Evolutionary conservation across 2,888 invertebrate genomes (phyloP).

Genomic region (Uropetala carovei): DNA sequence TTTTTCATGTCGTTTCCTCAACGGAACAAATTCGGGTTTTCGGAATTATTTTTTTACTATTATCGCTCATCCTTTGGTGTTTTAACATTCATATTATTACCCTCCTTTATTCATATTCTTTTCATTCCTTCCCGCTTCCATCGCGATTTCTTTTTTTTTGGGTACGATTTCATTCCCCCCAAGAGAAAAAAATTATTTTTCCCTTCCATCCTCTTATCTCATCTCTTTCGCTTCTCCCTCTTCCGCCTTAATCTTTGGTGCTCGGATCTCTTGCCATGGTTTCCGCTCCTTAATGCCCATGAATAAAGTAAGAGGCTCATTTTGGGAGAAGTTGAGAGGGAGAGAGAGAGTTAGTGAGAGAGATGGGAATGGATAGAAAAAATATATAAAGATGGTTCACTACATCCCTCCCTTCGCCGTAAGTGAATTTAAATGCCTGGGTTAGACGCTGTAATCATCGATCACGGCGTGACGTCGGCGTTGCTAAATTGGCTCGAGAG

Average conservation of each 20-base stretch:
- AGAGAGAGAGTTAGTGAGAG: neutral
- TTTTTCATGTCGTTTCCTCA: too few relatives aligned
- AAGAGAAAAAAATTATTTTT: neutral
- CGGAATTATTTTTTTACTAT: too few relatives aligned
- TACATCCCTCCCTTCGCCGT: neutral
- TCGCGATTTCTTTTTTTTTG: neutral
- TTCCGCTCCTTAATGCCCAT: conserved; percentile 28
- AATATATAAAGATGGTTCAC: neutral
- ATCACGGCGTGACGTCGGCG: neutral
- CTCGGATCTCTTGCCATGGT: conserved; percentile 11
- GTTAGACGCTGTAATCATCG: neutral
- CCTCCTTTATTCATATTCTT: neutral
- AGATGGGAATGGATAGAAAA: neutral
- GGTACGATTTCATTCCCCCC: neutral
- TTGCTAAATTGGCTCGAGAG: conserved; percentile 7
- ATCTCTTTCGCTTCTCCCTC: neutral
- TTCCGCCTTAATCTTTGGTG: neutral
- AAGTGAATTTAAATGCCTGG: conserved; percentile 14
- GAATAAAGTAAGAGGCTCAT: conserved; percentile 22
- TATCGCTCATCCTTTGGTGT: too few relatives aligned
- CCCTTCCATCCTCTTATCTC: neutral
- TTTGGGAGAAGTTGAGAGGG: neutral
- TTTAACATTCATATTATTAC: too few relatives aligned
- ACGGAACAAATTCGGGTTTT: too few relatives aligned
- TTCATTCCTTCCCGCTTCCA: too few relatives aligned